A percentile compares a stretch with the other conserved stretches of the same genome.
Evolutionary conservation across 2,797 vertebrate species (phyloP).

Genomic region (Bovichtus variegatus): DNA sequence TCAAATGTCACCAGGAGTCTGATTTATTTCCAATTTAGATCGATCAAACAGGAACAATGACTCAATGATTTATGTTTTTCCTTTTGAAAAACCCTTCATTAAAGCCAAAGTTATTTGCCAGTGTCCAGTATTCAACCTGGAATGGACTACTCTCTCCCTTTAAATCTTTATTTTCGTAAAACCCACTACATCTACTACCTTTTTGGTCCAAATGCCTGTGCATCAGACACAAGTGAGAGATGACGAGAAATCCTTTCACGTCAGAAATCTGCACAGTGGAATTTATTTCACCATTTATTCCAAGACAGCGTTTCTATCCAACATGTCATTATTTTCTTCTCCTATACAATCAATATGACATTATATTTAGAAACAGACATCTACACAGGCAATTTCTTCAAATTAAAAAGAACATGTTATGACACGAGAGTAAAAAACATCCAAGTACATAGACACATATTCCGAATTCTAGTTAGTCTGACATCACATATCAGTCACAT

Average conservation of each 20-base stretch:
- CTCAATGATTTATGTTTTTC: background rate
- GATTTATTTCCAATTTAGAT: background rate
- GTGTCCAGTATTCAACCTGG: background rate
- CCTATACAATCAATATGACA: background rate
- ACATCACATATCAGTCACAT: background rate
- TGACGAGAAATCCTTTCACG: no score
- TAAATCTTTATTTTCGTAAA: slow-evolving; percentile 3
- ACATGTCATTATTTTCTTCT: slow-evolving; percentile 1
- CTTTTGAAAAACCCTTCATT: background rate
- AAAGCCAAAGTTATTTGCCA: background rate
- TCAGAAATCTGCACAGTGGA: slow-evolving; percentile 7
- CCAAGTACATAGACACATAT: background rate
- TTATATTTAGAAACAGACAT: background rate
- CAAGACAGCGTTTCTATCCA: background rate
- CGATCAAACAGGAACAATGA: slow-evolving; percentile 3
- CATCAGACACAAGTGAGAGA: no score
- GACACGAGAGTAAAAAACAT: slow-evolving; percentile 3
- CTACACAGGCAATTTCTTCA: background rate
- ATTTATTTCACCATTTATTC: slow-evolving; percentile 32
- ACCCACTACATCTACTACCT: no score
- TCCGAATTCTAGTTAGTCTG: background rate
- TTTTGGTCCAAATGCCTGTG: no score
- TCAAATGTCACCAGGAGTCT: slow-evolving; percentile 31
- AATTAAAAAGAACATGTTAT: slow-evolving; percentile 27
- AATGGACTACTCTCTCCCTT: background rate